A percentile compares a stretch with the other conserved stretches of the same genome.
Conservation (phyloP, 2,113 vertebrate species). For the Corvus moneduloides region DNA sequence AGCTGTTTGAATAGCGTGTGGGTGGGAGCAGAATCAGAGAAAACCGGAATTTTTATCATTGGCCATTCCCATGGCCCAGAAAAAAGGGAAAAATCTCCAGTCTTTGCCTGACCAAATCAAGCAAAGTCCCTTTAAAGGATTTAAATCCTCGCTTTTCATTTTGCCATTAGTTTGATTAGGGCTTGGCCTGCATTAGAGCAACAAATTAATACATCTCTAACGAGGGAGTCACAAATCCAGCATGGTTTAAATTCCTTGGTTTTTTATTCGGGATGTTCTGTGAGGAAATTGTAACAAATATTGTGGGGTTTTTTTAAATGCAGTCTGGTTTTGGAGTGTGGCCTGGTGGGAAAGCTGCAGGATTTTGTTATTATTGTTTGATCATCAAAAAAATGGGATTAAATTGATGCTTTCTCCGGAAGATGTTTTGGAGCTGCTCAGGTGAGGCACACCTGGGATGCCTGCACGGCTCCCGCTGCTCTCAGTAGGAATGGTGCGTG, state of each 20-base stretch:
- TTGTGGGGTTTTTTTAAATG: background rate
- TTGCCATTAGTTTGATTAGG: conserved; percentile 31
- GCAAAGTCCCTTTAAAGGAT: background rate
- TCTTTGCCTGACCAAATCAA: background rate
- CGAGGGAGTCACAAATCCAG: background rate
- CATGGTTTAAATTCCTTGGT: background rate
- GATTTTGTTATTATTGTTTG: background rate
- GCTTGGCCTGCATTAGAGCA: background rate
- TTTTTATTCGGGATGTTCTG: background rate
- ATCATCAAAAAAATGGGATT: background rate
- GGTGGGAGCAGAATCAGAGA: background rate
- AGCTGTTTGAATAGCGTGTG: background rate
- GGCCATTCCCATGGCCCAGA: background rate
- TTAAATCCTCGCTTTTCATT: conserved; percentile 13
- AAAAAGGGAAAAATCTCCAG: background rate
- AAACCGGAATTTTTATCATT: background rate
- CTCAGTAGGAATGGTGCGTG: fast-evolving
- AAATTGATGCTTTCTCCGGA: fast-evolving
- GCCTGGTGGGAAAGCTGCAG: background rate
- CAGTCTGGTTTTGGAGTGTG: background rate
- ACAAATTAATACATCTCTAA: background rate
- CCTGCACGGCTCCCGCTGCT: fast-evolving
- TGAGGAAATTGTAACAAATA: background rate
- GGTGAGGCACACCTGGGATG: background rate
- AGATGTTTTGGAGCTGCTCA: background rate